phyloP scores from a whole-genome alignment of 1,140 invertebrate species.

The Apis laboriosa region DNA sequence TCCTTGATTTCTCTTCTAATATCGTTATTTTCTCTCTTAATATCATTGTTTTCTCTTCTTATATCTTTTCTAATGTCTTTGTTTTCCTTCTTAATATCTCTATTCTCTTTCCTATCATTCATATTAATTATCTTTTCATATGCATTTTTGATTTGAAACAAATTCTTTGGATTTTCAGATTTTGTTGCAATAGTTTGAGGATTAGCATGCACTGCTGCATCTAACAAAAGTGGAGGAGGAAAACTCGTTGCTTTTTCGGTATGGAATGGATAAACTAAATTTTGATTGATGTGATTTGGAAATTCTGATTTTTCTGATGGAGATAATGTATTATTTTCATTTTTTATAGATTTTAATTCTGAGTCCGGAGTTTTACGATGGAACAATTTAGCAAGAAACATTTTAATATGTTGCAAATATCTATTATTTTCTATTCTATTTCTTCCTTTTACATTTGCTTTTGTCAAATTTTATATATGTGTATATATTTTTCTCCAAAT shows the following conservation, averaged over 20 bases:
- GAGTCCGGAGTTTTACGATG: neutral
- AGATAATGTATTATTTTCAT: neutral
- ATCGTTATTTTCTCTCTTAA: no score
- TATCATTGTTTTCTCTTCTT: neutral
- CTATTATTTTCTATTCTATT: neutral
- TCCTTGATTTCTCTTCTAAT: no score
- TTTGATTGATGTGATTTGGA: neutral
- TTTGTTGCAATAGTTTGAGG: neutral
- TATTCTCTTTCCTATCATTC: neutral
- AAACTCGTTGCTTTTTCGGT: constrained; percentile 30
- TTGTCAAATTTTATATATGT: neutral
- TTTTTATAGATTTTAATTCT: neutral
- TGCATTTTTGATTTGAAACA: neutral
- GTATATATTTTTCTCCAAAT: neutral
- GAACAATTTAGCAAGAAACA: constrained; percentile 13
- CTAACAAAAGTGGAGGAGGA: neutral
- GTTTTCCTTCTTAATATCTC: neutral
- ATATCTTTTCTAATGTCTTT: constrained; percentile 9
- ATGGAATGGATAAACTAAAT: constrained; percentile 12
- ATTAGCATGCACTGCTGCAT: constrained; percentile 22
- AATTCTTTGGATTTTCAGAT: neutral
- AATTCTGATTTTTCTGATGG: neutral
- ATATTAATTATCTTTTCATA: no score
- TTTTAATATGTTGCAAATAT: constrained; percentile 14
- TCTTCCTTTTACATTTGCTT: constrained; percentile 1